Evolutionary conservation across 2,113 vertebrate genomes (phyloP).

Genomic region (Butorides virescens): DNA sequence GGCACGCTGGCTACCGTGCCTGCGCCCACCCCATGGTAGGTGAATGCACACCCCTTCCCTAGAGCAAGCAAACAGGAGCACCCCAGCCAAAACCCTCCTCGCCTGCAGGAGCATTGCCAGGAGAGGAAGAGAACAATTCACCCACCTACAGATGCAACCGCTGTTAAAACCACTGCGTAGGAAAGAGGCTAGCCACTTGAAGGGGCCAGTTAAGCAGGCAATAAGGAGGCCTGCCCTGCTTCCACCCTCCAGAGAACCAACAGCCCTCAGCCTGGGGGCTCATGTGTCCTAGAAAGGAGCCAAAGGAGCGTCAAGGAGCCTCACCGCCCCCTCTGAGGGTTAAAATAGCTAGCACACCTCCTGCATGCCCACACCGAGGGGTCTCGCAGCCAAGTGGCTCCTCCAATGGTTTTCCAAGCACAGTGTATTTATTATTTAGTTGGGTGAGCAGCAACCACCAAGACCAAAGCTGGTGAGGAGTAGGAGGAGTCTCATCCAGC

Average conservation of each 20-base stretch:
- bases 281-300: neutral
- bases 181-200: constrained; percentile 15
- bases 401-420: neutral
- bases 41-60: neutral
- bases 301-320: neutral
- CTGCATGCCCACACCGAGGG: accelerated
- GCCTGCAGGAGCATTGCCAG: neutral
- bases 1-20: neutral
- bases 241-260: neutral
- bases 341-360: neutral
- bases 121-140: constrained; percentile 34
- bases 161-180: neutral
- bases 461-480: neutral
- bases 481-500: neutral
- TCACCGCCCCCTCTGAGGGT: neutral
- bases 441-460: neutral
- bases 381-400: accelerated
- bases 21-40: neutral
- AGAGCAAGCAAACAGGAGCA: neutral
- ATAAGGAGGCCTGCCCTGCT: neutral
- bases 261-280: neutral
- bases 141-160: constrained; percentile 4
- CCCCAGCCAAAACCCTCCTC: neutral
- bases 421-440: neutral
- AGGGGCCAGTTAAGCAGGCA: neutral